phyloP scores from a whole-genome alignment of 2,113 vertebrate species.

The Ptilorrhoa leucosticta region DNA sequence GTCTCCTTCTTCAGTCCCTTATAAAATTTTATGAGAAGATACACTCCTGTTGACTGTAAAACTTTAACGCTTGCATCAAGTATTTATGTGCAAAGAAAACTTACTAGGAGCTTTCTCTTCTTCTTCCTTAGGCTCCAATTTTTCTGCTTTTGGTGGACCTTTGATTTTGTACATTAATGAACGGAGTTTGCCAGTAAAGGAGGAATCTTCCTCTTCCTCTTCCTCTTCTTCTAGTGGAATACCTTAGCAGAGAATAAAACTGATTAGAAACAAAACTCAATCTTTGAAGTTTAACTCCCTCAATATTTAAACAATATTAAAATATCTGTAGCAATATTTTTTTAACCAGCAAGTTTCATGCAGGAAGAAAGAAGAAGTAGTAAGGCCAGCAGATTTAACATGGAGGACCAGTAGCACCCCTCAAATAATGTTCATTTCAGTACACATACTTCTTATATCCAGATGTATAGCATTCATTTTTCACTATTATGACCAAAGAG shows the following conservation, averaged over 20 bases:
- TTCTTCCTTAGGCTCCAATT: slow-evolving; percentile 77
- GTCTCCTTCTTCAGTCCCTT: neutral
- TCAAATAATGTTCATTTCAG: neutral
- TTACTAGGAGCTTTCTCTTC: slow-evolving; percentile 88
- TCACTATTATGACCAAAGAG: neutral
- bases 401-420: neutral
- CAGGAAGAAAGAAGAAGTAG: neutral
- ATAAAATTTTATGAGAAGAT: neutral
- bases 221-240: slow-evolving; percentile 91
- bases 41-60: neutral
- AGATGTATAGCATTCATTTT: neutral
- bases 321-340: neutral
- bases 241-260: slow-evolving; percentile 73
- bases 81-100: slow-evolving; percentile 22
- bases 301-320: neutral
- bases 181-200: slow-evolving; percentile 87
- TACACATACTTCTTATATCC: neutral
- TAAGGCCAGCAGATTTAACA: neutral
- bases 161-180: slow-evolving; percentile 89
- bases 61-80: neutral
- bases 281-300: neutral
- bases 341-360: neutral
- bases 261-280: neutral
- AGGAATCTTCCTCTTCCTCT: slow-evolving; percentile 82
- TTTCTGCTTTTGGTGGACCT: slow-evolving; percentile 81